Conservation (phyloP, 2,888 invertebrate genomes). For the Xylocampa areola region DNA sequence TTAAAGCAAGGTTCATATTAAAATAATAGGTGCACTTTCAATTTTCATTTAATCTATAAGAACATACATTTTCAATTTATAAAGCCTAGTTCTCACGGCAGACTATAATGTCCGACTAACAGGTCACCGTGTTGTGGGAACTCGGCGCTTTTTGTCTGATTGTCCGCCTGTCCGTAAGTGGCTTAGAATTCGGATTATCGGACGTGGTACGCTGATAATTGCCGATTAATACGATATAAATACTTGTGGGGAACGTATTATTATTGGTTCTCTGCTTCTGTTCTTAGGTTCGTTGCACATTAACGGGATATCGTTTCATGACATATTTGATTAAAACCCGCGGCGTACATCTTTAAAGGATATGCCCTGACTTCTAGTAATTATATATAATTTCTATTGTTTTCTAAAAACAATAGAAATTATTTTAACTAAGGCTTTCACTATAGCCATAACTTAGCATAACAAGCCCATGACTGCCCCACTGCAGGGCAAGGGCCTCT, state of each 20-base stretch:
- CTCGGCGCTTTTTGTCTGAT: conserved; percentile 37
- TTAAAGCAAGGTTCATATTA: too few relatives aligned
- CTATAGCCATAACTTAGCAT: too few relatives aligned
- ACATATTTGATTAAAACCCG: too few relatives aligned
- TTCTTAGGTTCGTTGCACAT: background rate
- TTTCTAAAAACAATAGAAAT: too few relatives aligned
- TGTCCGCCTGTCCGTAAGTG: conserved; percentile 29
- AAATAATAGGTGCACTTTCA: too few relatives aligned
- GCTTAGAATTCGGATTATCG: conserved; percentile 42
- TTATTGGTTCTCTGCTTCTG: conserved; percentile 17
- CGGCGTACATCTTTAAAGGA: too few relatives aligned
- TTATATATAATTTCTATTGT: too few relatives aligned
- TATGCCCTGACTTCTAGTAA: too few relatives aligned
- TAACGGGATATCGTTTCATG: background rate
- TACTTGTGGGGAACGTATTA: conserved; percentile 19
- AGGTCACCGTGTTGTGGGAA: conserved; percentile 39
- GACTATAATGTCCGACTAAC: conserved; percentile 33
- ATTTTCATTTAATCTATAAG: conserved; percentile 8
- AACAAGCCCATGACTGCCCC: too few relatives aligned
- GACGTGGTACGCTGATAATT: conserved; percentile 33
- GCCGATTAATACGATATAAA: conserved; percentile 40
- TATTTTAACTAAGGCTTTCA: too few relatives aligned
- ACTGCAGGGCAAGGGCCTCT: too few relatives aligned
- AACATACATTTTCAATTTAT: conserved; percentile 32
- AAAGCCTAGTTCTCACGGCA: conserved; percentile 56